Base-by-base conservation (phyloP, 2,888 invertebrate species). In the Agrotis clavis region DNA sequence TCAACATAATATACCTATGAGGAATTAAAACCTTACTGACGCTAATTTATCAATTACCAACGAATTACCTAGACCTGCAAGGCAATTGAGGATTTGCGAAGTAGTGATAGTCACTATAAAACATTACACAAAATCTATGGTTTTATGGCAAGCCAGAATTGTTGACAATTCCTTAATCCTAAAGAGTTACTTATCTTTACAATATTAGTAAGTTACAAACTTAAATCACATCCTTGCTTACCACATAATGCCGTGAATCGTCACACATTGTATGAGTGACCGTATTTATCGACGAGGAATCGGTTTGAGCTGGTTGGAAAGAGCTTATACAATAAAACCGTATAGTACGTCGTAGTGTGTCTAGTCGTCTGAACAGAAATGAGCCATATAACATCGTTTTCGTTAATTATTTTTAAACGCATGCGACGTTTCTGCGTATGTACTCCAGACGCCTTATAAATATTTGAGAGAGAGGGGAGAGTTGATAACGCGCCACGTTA, bases 111-210 rank as follows among this genome's bases (percentile, higher is more conserved):
- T 25, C 30, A 57, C n/a, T 5, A 18, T 30, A 9, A 6, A 41
- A 21, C 14, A 48, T 61, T 19, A 59, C 19, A 47, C 1, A 19
- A 53, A 54, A 19, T 45, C 0, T 21, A 21, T 71, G 45, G 25
- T 51, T 70, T 47, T 51, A 67, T 73, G 77, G 77, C 77, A 76
- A 67, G 25, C 47, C 21, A 75, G 50, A 67, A 72, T 57, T 35
- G n/a, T 19, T 14, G 57, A 35, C 57, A 57, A 6, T 57, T 57
- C 13, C 35, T 57, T 57, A 57, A 35, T 57, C n/a, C 35, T 57
- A 57, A 57, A 56, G n/a, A 1, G 41, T 41, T 56, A 45, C 41
- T 50, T 7, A 67, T 9, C 21, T 16, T 35, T 47, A 54, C 21
- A 47, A 54, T 11, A 66, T 5, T 30, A 62, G 19, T 18, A 53